Evolutionary conservation across 2,113 vertebrate genomes (phyloP), one percentile per base, ranked within the genome.

Genomic region (Hippocampus zosterae): DNA sequence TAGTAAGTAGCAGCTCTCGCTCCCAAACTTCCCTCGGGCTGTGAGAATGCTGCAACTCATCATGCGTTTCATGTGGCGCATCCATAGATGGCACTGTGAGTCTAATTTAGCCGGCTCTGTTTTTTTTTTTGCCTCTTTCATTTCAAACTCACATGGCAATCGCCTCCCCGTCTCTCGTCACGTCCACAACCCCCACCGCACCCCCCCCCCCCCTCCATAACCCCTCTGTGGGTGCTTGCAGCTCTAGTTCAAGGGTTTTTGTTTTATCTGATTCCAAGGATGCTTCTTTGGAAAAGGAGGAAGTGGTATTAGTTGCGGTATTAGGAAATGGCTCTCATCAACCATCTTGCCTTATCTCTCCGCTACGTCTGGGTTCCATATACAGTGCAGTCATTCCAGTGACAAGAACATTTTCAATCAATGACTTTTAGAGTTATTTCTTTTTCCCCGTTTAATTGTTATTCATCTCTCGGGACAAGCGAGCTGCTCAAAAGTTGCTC

Each of bases 41-140:
- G 62, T 44, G 73, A 41, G 67, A 70, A 37, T 57, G 18, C 44
- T 12, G 0, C 60, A 68, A 46, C 63, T 53, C 18, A 42, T 70
- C 77, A 37, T 88, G 86, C 78, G 86, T 88, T 91, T 90, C 83
- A 90, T 53, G 72, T 78, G 40, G 67, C 52, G 70, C 42, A 85
- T 85, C 90, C 79, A 88, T 91, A 92, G 91, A 87, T 88, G 91
- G 91, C 92, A 92, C 89, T 90, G 87, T 87, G 84, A 67, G 71
- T 89, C 89, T 88, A 86, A 78, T 68, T 74, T 89, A 83, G 76
- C 70, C 69, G 71, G 71, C 63, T 72, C 59, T 50, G 1, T 33
- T 33, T 33, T 5, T 33, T 33, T 33, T 75, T 78, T 83, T 60
- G 71, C 69, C 2, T 33, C 27, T 60, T 68, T 67, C 42, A 60